Evolutionary conservation across 2,113 vertebrate genomes (phyloP), one percentile per base, ranked within the genome.

Genomic region (Beaufortia kweichowensis): DNA sequence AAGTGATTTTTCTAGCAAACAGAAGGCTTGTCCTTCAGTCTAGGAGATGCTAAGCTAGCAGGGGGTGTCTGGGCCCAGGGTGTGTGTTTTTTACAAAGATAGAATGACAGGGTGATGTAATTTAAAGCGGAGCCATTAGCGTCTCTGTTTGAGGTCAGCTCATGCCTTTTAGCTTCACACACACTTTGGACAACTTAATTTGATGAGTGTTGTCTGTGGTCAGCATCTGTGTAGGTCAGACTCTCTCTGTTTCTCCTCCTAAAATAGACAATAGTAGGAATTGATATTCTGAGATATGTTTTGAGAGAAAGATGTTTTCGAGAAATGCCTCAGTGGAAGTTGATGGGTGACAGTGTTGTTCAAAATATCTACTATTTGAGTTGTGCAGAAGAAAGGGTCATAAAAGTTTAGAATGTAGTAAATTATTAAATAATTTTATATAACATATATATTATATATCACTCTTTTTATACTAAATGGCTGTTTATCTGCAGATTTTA

Each of bases 91-190:
- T n/a, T 68, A 26, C 29, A 69, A 29, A 35, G 72, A 66, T 26
- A 17, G 55, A 10, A 46, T 10, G 59, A 33, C 56, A 28, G 15
- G 64, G 53, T 76, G 66, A 60, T 57, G 57, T 68, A 71, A 66
- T 62, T 73, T 41, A 75, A 31, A 43, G 66, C 56, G 29, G 23
- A 73, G 29, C 19, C 67, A 72, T 81, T 76, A 55, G 31, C n/a
- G 15, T 68, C 41, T 74, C 48, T 43, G 39, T 33, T 69, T 80
- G 70, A 80, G 75, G 48, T 78, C 75, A 70, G 64, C 59, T 59
- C 68, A 79, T 79, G 19, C 60, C 21, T 69, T 26, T 74, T 26
- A 73, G 21, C 19, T 64, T 43, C 39, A 12, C 26, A 17, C 21
- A 46, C 56, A 29, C 29, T 63, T 50, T 14, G 29, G 29, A 39